A percentile compares a stretch with the other conserved stretches of the same genome.
phyloP scores from a whole-genome alignment of 30 jellyfish, hydroid and myxozoan species.

The Aurelia aurita region DNA sequence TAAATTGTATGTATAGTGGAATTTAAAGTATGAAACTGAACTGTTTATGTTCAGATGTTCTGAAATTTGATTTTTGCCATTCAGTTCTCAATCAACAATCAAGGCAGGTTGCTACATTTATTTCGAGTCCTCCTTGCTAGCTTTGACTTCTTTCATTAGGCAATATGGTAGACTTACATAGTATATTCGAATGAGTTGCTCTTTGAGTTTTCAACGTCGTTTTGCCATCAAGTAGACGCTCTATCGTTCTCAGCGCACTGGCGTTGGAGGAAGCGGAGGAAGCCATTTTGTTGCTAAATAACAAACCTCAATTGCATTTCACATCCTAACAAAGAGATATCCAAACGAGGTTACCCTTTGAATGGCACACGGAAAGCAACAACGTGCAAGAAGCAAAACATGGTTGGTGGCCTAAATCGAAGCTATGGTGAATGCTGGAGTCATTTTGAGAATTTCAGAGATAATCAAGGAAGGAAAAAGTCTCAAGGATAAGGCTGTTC shows the following conservation, averaged over 20 bases:
- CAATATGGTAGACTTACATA: conserved; percentile 31
- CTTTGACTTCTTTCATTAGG: background rate
- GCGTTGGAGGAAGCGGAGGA: conserved; percentile 1
- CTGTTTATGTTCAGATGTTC: too few relatives aligned
- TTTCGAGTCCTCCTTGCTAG: background rate
- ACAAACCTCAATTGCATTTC: background rate
- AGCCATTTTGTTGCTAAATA: conserved; percentile 62
- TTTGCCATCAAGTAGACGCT: conserved; percentile 77
- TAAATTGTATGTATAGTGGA: too few relatives aligned
- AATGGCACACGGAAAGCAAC: background rate
- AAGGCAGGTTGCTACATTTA: too few relatives aligned
- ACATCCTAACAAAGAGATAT: background rate
- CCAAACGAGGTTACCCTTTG: conserved; percentile 28
- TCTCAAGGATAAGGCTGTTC: conserved; percentile 31
- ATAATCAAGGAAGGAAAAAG: conserved; percentile 20
- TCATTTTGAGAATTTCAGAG: conserved; percentile 40
- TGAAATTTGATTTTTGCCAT: too few relatives aligned
- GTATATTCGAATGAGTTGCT: conserved; percentile 60
- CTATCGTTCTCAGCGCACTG: conserved; percentile 61
- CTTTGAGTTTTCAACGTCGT: conserved; percentile 73
- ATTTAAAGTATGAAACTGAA: too few relatives aligned
- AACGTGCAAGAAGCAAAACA: background rate
- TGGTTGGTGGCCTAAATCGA: background rate
- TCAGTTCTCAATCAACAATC: too few relatives aligned
- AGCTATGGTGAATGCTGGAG: conserved; percentile 32